phyloP scores from a whole-genome alignment of 2,113 vertebrate species.

The Lampris incognitus region DNA sequence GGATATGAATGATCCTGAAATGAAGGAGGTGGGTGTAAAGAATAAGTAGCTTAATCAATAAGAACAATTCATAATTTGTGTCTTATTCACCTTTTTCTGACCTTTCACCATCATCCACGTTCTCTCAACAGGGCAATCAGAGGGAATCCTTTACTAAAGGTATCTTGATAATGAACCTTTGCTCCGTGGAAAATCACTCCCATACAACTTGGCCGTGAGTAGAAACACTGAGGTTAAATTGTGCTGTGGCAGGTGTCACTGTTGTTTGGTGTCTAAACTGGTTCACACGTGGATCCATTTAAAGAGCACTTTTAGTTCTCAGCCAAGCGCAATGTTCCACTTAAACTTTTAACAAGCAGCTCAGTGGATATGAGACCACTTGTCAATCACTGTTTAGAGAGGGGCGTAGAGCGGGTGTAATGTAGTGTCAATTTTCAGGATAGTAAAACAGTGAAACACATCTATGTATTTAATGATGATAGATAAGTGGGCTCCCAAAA shows the following conservation, averaged over 20 bases:
- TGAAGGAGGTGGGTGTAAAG: too few relatives aligned
- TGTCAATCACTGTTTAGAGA: slow-evolving; percentile 32
- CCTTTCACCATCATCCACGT: background rate
- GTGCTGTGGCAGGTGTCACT: slow-evolving; percentile 14
- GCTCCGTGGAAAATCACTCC: slow-evolving; percentile 35
- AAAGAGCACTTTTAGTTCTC: slow-evolving; percentile 38
- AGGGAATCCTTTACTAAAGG: slow-evolving; percentile 16
- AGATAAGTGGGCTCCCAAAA: background rate
- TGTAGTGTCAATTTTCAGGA: background rate
- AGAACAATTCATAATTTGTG: too few relatives aligned
- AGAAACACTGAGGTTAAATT: slow-evolving; percentile 27
- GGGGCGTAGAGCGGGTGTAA: background rate
- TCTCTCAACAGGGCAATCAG: slow-evolving; percentile 1
- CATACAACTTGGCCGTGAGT: slow-evolving; percentile 44
- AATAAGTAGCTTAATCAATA: too few relatives aligned
- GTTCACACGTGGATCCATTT: slow-evolving; percentile 65
- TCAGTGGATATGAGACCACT: slow-evolving; percentile 16
- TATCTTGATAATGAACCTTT: slow-evolving; percentile 17
- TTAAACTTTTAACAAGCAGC: slow-evolving; percentile 45
- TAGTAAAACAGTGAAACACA: background rate
- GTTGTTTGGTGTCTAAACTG: slow-evolving; percentile 43
- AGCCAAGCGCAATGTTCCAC: slow-evolving; percentile 22
- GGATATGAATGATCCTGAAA: too few relatives aligned
- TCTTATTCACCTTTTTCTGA: background rate
- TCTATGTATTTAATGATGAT: background rate